Evolutionary conservation across 2,888 invertebrate genomes (phyloP), one percentile per base, ranked within the genome.

Genomic region (Leptinotarsa juncta): DNA sequence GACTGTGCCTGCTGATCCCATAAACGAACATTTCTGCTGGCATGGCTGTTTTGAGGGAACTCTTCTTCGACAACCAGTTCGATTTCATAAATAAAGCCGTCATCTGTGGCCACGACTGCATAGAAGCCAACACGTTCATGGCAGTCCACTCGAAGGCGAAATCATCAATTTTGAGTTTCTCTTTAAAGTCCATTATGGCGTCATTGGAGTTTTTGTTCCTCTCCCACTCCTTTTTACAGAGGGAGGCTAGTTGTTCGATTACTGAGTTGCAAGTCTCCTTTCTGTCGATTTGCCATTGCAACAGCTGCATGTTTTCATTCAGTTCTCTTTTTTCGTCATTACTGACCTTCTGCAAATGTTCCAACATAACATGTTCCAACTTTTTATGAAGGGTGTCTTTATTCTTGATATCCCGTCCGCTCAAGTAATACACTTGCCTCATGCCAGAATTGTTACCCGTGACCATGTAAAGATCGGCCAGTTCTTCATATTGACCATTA

Each of bases 401-500:
- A 71, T 81, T 83, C 5, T 78, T 77, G 50, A 78, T 78, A 73
- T 83, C 81, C 72, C 83, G 81, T 51, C 81, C 80, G n/a, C 82
- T 81, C 66, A 85, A 79, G 77, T 83, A 85, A 81, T 83, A 85
- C 55, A 85, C 75, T 80, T 84, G 83, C 81, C 82, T 82, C 84
- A 62, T 62, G 2, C n/a, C n/a, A 16, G 62, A 62, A 69, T 78
- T 81, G 73, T 85, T 83, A 60, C 86, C 85, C 48, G 85, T 85
- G 7, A 84, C 84, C 83, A 93, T 93, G n/a, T 95, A 88, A 71
- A 94, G 87, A 86, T 94, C 94, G 3, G 92, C 91, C 3, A 94
- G 90, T 84, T 95, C 94, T 15, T 90, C 90, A 49, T 93, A 89
- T 78, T 92, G 91, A 77, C 93, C 91, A 80, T 92, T 92, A 10